Conservation (phyloP, 2,797 vertebrate genomes). For the Myotis daubentonii region DNA sequence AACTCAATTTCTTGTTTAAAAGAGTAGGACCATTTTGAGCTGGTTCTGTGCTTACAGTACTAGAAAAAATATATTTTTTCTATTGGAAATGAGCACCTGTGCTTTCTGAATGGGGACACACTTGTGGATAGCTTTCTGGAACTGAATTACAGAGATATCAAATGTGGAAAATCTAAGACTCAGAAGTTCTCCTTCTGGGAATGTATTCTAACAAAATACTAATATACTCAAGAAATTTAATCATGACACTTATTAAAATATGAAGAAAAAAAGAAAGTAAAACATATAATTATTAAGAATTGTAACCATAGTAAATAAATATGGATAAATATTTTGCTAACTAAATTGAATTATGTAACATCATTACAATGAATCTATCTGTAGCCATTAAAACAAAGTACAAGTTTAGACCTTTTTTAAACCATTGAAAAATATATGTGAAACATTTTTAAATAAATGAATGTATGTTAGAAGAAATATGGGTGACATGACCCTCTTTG, state of each 20-base stretch:
- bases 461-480: not conserved
- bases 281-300: not conserved
- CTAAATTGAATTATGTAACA: not conserved
- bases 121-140: not conserved
- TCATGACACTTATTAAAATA: not conserved
- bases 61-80: not conserved
- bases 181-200: not conserved
- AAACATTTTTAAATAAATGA: not conserved
- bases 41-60: not conserved
- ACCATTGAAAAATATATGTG: not conserved
- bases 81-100: not conserved
- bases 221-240: not conserved
- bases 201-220: not conserved
- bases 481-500: fast-evolving
- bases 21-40: not conserved
- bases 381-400: not conserved
- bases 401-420: not conserved
- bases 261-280: not conserved
- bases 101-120: too few species aligned
- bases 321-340: not conserved
- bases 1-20: not conserved
- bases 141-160: not conserved
- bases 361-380: not conserved
- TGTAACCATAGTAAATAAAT: not conserved
- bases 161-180: not conserved